Percentiles rank a stretch among this genome's conserved stretches.
phyloP scores from a whole-genome alignment of 2,113 vertebrate species.

The Prunella himalayana region DNA sequence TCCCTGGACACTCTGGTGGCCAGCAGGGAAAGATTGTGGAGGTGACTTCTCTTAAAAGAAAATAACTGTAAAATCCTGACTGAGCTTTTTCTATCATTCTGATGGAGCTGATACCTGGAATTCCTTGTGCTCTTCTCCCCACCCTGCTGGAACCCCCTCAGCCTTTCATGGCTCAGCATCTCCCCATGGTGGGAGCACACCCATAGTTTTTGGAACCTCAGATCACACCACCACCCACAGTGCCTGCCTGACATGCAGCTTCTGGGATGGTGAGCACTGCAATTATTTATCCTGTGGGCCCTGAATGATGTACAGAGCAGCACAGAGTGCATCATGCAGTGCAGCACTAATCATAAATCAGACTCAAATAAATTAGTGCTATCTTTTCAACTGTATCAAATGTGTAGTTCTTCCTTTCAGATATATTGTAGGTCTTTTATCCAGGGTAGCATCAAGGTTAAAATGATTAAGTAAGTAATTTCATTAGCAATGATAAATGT shows the following conservation, averaged over 20 bases:
- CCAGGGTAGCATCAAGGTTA: constrained; percentile 57
- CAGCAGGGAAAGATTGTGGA: background rate
- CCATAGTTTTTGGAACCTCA: background rate
- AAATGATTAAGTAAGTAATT: constrained; percentile 61
- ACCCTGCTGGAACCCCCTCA: background rate
- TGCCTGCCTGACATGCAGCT: background rate
- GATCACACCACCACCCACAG: background rate
- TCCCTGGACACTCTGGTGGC: background rate
- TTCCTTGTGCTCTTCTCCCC: background rate
- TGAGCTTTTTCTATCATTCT: background rate
- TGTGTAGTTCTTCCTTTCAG: constrained; percentile 24
- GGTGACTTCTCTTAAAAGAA: background rate
- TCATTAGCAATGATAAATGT: constrained; percentile 53
- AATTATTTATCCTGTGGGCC: background rate
- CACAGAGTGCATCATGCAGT: background rate
- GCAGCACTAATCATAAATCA: constrained; percentile 31
- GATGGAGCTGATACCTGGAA: background rate
- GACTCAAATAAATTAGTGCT: constrained; percentile 41
- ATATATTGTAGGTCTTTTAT: constrained; percentile 19
- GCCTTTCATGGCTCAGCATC: background rate
- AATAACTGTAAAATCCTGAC: background rate
- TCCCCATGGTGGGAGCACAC: background rate
- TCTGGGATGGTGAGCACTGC: background rate
- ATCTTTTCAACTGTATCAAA: constrained; percentile 45
- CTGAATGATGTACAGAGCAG: background rate